Conservation (phyloP, 1,140 invertebrate species). For the Gerris buenoi region DNA sequence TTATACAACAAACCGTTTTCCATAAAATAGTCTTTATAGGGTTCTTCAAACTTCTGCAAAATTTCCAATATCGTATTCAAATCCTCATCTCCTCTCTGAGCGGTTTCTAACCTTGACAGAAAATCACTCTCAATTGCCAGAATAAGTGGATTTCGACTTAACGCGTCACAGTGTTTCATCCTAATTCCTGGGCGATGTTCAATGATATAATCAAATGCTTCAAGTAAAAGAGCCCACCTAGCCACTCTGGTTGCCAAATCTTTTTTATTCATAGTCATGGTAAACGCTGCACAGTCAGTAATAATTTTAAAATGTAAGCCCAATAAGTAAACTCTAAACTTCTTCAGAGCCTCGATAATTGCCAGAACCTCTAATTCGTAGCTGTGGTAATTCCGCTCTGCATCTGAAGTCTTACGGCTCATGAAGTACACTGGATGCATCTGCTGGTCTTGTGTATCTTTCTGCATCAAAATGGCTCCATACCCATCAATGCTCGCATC, state of each 20-base stretch:
- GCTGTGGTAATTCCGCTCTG: neutral
- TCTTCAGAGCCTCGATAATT: neutral
- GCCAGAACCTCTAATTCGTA: neutral
- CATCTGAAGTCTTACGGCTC: neutral
- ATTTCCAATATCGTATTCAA: neutral
- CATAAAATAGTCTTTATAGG: neutral
- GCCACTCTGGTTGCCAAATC: neutral
- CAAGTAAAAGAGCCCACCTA: neutral
- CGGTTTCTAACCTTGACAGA: neutral
- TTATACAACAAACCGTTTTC: neutral
- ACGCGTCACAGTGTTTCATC: neutral
- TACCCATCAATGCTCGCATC: constrained; percentile 24
- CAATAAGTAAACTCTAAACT: neutral
- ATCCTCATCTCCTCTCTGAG: neutral
- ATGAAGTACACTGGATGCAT: constrained; percentile 3
- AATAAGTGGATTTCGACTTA: neutral
- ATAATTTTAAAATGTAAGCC: neutral
- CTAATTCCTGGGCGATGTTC: neutral
- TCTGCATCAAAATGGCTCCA: constrained; percentile 25
- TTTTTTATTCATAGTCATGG: neutral
- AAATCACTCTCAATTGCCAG: neutral
- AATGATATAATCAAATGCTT: neutral
- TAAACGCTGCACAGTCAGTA: neutral
- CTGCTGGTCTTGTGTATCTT: neutral
- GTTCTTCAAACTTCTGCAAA: neutral